Conservation (phyloP, 2,888 invertebrate genomes). For the Sepioteuthis lessoniana region DNA sequence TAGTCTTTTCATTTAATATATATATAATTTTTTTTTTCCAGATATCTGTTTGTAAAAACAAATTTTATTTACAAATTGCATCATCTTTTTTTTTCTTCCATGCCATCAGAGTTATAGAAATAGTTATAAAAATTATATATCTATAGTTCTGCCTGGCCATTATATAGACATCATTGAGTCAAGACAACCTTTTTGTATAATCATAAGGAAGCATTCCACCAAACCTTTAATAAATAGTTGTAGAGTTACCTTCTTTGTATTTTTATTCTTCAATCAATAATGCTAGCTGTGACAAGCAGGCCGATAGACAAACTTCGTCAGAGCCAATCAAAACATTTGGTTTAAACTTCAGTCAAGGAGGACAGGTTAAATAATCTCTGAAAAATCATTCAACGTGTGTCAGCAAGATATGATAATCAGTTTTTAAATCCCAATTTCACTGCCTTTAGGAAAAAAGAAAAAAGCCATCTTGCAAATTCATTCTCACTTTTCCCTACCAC, state of each 20-base stretch:
- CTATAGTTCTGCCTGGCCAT: background rate
- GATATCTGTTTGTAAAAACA: too few species aligned
- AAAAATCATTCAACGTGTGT: background rate
- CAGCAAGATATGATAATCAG: background rate
- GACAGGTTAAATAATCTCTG: slow-evolving; percentile 5
- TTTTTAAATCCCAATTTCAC: background rate
- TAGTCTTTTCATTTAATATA: too few species aligned
- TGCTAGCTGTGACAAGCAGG: background rate
- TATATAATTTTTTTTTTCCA: too few species aligned
- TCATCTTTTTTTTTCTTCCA: too few species aligned
- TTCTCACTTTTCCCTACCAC: too few species aligned
- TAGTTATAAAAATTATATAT: too few species aligned
- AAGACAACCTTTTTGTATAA: background rate
- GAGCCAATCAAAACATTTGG: slow-evolving; percentile 33
- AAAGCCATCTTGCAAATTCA: background rate
- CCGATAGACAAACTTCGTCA: background rate
- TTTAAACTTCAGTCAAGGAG: slow-evolving; percentile 3
- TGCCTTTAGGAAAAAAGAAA: too few species aligned
- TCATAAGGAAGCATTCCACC: background rate
- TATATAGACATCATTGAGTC: background rate
- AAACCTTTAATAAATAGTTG: too few species aligned
- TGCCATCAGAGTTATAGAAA: too few species aligned
- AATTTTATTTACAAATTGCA: too few species aligned
- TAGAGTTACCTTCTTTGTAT: too few species aligned
- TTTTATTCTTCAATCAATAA: background rate